phyloP scores from a whole-genome alignment of 2,113 vertebrate genomes.

The Tricholaema leucomelas region DNA sequence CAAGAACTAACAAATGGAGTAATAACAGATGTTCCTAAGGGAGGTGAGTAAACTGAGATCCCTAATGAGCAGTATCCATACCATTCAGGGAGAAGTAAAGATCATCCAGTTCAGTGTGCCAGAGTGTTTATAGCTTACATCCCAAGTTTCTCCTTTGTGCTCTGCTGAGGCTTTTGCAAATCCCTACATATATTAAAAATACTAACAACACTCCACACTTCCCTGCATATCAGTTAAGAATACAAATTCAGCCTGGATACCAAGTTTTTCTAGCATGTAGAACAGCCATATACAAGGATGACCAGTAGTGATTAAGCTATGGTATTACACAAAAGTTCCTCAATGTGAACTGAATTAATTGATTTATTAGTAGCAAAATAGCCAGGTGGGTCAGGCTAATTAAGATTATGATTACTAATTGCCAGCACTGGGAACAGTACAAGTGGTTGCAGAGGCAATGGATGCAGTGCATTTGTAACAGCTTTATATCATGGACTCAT shows the following conservation, averaged over 20 bases:
- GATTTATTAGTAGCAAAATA: constrained; percentile 77
- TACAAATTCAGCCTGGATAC: constrained; percentile 67
- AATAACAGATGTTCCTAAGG: constrained; percentile 23
- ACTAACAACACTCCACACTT: constrained; percentile 58
- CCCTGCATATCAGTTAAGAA: constrained; percentile 48
- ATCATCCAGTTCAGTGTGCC: constrained; percentile 17
- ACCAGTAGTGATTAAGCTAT: constrained; percentile 69
- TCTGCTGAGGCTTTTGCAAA: constrained; percentile 66
- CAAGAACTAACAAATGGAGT: not conserved
- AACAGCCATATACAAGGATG: constrained; percentile 52
- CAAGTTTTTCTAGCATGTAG: constrained; percentile 4
- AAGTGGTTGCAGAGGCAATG: constrained; percentile 50
- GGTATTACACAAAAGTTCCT: constrained; percentile 55
- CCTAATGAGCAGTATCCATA: constrained; percentile 18
- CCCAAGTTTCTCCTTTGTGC: constrained; percentile 31
- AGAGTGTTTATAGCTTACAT: constrained; percentile 43
- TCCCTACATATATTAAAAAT: constrained; percentile 75
- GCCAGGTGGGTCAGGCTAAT: constrained; percentile 77
- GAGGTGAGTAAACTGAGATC: constrained; percentile 22
- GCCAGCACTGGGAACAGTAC: constrained; percentile 62
- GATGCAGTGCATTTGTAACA: constrained; percentile 8
- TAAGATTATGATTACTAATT: constrained; percentile 79
- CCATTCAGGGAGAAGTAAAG: constrained; percentile 32
- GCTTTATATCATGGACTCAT: not conserved
- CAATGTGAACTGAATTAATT: constrained; percentile 77